phyloP scores from a whole-genome alignment of 2,113 vertebrate species.

The Mastomys natalensis region DNA sequence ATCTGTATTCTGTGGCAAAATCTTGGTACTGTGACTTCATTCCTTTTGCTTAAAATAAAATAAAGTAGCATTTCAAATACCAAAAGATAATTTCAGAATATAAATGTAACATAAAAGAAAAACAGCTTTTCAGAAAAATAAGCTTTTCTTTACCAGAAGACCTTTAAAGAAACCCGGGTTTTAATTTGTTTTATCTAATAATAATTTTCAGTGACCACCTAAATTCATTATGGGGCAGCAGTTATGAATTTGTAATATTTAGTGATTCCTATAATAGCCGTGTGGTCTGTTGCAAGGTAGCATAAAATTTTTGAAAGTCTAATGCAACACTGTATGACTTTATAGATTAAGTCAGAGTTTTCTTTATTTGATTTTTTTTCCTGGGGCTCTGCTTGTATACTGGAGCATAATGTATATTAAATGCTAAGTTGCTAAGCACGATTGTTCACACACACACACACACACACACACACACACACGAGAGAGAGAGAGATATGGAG shows the following conservation, averaged over 20 bases:
- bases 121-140: background rate
- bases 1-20: slow-evolving; percentile 87
- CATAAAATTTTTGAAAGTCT: background rate
- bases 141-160: background rate
- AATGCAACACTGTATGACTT: background rate
- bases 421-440: background rate
- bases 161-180: background rate
- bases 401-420: background rate
- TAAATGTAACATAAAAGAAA: background rate
- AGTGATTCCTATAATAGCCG: background rate
- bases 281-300: background rate
- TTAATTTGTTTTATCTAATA: slow-evolving; percentile 40
- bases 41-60: slow-evolving; percentile 92
- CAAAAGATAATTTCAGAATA: slow-evolving; percentile 5
- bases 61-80: slow-evolving; percentile 93
- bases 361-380: background rate
- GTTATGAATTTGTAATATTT: background rate
- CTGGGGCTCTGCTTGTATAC: background rate
- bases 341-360: background rate
- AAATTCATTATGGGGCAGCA: background rate
- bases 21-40: slow-evolving; percentile 86
- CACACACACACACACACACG: too few relatives aligned
- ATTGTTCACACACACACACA: too few relatives aligned
- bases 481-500: too few relatives aligned
- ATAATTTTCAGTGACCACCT: background rate